Base-by-base conservation (phyloP, 2,113 vertebrate species). In the Protomyctophum bolini region DNA sequence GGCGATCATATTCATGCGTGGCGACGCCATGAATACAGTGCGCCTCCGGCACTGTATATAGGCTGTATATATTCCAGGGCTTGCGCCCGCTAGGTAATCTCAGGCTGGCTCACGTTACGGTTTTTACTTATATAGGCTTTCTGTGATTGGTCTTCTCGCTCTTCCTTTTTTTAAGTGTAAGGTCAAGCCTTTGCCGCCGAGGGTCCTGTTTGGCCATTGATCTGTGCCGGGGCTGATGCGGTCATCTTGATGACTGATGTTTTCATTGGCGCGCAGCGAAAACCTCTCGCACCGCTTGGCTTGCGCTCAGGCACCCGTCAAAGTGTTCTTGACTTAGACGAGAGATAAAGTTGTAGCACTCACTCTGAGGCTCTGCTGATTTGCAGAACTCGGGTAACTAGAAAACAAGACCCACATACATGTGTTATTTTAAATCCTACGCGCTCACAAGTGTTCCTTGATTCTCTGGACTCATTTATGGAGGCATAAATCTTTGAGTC, bases 181-280 rank as follows among this genome's bases (percentile, higher is more conserved):
- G 63, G 63, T 55, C 63, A 10, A 66, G 15, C 63, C 10, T 41
- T 12, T 10, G 10, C 11, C 11, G 63, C 54, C 63, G 10, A 41
- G 57, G 57, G 57, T 29, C 57, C 57, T 56, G 51, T 55, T 67
- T 56, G 51, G 51, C 50, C 33, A 29, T 28, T 55, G 59, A 55
- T 33, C 14, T 45, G 50, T 29, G 60, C 50, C 33, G 50, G 14
- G 69, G 59, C 52, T 56, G 62, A 48, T 60, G 51, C 41, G 45
- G 69, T 63, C 60, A 63, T 52, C 52, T 33, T 15, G 29, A 54
- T 14, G 41, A 41, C 58, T 56, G 66, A 57, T 69, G 66, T 75
- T 68, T 75, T 62, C 54, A 50, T 58, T 63, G 62, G 12, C 33
- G 9, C 55, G 41, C 15, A 56, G 55, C 50, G 58, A 29, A 29